Evolutionary conservation across 2,797 vertebrate genomes (phyloP), one percentile per base, ranked within the genome.

Genomic region (Chromobotia macracanthus): DNA sequence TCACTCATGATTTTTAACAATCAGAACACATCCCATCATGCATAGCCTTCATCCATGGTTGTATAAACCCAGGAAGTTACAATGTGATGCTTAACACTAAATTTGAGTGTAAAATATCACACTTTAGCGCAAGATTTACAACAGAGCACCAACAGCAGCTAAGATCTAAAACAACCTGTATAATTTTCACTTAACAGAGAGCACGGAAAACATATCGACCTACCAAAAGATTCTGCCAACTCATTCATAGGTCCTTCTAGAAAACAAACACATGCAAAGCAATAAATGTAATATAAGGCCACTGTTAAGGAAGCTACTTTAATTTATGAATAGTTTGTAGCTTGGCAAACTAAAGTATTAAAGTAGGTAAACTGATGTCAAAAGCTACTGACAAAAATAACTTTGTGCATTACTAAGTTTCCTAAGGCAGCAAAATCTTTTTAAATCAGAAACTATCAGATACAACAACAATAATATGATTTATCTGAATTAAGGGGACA

Each of bases 111-210:
- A n/a, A n/a, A 31, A 84, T 87, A 87, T 82, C 80, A 72, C 35
- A 58, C 61, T 89, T 90, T 84, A 91, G 86, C 87, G 82, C 77
- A 25, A 41, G 84, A 67, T 67, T 85, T 82, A 86, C 69, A 86
- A 83, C 77, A 67, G 71, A 73, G 51, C 35, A 38, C 4, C 35
- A 38, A 38, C 35, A 7, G 35, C 35, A 38, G 35, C 35, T 38
- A 38, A 9, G 8, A 38, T 38, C 35, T 9, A 38, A 38, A 38
- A 38, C 8, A 38, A 38, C 8, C 35, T 38, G 35, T 38, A 38
- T 6, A 38, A 31, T 5, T 31, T 31, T 31, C 31, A 16, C 8
- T 71, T 16, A 3, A 79, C 69, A 31, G 44, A 48, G 66, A 80
- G 35, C 5, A 75, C 70, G 68, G 74, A 80, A 82, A 80, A 63